These are phyloP conservation scores for Prosopocoilus inquinatus DNA, from an alignment of 2,888 invertebrate genomes.

Conservation along the genomic window DNA sequence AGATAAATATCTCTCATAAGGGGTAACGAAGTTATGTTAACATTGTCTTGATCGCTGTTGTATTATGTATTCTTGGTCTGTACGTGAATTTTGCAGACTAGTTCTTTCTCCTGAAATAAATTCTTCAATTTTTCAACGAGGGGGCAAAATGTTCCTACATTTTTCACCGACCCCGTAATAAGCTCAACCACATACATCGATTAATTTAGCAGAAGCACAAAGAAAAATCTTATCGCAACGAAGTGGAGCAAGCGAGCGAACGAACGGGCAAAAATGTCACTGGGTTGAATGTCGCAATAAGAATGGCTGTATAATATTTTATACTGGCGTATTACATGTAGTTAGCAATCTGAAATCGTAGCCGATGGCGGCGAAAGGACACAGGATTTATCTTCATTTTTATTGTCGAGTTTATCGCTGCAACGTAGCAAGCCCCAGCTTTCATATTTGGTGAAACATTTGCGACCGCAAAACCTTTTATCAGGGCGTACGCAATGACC, in stretches of 20 bases:
- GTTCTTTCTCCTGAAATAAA: no score
- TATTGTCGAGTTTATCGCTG: conserved; percentile 45
- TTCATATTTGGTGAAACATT: conserved; percentile 39
- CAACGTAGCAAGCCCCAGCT: conserved; percentile 36
- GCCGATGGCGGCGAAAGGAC: conserved; percentile 22
- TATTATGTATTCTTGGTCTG: no score
- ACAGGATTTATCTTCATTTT: conserved; percentile 45
- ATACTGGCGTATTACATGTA: conserved; percentile 13
- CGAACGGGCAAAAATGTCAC: conserved; percentile 1
- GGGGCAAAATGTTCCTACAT: no score
- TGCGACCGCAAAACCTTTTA: conserved; percentile 44
- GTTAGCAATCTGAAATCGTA: conserved; percentile 20
- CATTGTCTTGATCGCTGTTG: no score
- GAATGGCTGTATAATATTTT: neutral
- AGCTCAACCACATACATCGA: no score
- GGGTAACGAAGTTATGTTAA: no score
- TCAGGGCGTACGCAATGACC: conserved; percentile 39
- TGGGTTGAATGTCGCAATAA: no score
- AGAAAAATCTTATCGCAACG: conserved; percentile 9
- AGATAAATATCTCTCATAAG: no score
- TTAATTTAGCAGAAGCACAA: conserved; percentile 5
- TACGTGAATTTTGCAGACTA: no score
- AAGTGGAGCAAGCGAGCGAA: conserved; percentile 2
- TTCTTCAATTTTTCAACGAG: no score
- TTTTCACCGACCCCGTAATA: no score